Conservation (phyloP, 2,797 vertebrate genomes). For the Lacerta agilis region DNA sequence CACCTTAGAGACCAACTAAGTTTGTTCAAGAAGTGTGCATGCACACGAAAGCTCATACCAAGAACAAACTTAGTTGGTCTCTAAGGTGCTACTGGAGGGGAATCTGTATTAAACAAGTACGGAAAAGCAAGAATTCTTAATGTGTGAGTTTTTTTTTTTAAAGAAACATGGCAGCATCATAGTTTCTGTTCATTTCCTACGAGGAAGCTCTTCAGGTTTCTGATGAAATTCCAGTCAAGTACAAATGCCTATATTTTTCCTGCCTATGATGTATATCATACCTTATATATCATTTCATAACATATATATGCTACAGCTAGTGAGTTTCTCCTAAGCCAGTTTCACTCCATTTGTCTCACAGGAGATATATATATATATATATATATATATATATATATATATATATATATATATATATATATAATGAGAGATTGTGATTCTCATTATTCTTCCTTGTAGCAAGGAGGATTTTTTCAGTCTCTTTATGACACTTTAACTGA, state of each 20-base stretch:
- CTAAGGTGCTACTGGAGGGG: background rate
- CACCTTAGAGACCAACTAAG: too few species aligned
- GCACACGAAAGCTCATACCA: too few species aligned
- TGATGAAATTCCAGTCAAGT: background rate
- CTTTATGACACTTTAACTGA: slow-evolving; percentile 4
- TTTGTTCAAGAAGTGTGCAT: too few species aligned
- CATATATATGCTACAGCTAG: background rate
- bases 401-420: too few species aligned
- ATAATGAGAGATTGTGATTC: background rate
- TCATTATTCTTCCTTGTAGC: slow-evolving; percentile 36
- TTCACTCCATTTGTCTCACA: background rate
- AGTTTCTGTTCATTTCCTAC: background rate
- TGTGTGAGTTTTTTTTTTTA: too few species aligned
- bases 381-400: too few species aligned
- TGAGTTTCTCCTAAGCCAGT: background rate
- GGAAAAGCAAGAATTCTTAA: background rate
- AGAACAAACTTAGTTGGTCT: too few species aligned
- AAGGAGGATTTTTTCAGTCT: slow-evolving; percentile 48
- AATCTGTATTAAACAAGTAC: background rate
- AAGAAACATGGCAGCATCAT: background rate
- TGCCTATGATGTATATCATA: background rate
- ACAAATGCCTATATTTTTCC: background rate
- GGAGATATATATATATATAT: too few species aligned
- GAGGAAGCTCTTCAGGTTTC: background rate
- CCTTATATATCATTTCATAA: background rate